Conservation (phyloP, 1,140 invertebrate species). For the Eueides isabella region DNA sequence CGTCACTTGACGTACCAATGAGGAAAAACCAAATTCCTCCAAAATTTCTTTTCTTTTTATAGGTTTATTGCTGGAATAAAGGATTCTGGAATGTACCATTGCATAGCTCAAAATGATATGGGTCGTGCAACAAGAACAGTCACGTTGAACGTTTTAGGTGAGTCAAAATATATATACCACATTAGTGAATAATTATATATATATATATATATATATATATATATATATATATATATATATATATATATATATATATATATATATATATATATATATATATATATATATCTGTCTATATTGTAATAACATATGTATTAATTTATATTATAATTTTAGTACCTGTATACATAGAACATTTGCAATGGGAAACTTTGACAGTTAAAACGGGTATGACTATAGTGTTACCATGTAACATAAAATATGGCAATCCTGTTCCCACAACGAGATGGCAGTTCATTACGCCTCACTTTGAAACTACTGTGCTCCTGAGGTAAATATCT, state of each 20-base stretch:
- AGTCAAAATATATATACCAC: conserved; percentile 23
- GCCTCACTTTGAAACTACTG: conserved; percentile 39
- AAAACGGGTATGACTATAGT: conserved; percentile 36
- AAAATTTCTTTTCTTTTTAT: conserved; percentile 25
- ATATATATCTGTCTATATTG: too few species aligned
- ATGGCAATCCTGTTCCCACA: conserved; percentile 50
- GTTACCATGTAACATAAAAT: conserved; percentile 48
- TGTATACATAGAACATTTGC: conserved; percentile 53
- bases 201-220: too few species aligned
- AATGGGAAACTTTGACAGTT: conserved; percentile 32
- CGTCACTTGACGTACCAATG: too few species aligned
- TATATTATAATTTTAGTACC: conserved; percentile 43
- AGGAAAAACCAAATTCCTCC: too few species aligned
- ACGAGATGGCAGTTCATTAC: conserved; percentile 58
- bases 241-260: too few species aligned
- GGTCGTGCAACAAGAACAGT: conserved; percentile 53
- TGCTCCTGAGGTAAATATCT: conserved; percentile 45
- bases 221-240: too few species aligned
- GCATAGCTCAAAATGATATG: conserved; percentile 58
- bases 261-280: too few species aligned
- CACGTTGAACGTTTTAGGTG: conserved; percentile 58
- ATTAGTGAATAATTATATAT: too few species aligned
- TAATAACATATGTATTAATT: too few species aligned
- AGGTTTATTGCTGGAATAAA: conserved; percentile 55
- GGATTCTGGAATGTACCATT: conserved; percentile 64